Evolutionary conservation across 2,797 vertebrate genomes (phyloP), one percentile per base, ranked within the genome.

Genomic region (Pipistrellus pipistrellus): DNA sequence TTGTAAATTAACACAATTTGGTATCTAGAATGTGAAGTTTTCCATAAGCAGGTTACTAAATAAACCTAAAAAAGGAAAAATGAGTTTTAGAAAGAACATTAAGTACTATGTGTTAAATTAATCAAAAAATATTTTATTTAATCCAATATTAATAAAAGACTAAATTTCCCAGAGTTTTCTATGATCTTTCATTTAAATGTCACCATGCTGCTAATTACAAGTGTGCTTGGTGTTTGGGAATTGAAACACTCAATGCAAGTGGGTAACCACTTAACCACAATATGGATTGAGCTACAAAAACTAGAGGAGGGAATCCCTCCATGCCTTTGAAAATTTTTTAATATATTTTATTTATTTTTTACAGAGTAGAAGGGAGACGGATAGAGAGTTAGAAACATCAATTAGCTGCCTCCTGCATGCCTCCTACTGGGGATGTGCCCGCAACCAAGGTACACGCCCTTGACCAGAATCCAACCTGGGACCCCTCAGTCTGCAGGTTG

Each of bases 171-270:
- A 46, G n/a, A 51, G 10, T 80, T 13, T 94, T 88, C 35, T 51
- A 6, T 46, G 69, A 20, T 76, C 38, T 93, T 95, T 94, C 18
- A 76, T 90, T 95, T 96, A 83, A 95, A 75, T 87, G 88, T 18
- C 77, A 94, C 91, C 71, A 53, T 35, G 82, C 51, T 85, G 62
- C 18, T 86, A 90, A 75, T 35, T 86, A 30, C 20, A 87, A 76
- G 46, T 53, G 76, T 66, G 14, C 46, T 6, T 78, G 62, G 38
- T 20, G 41, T 95, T 92, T 66, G 12, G 23, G 46, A 78, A 68
- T 53, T 92, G 78, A 93, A 94, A 78, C 4, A 53, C 86, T 88
- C 75, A 76, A 44, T 0, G 88, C 66, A 88, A 90, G 62, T 95
- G 88, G 75, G 35, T 78, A 91, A 96, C 57, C 18, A 53, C 35